Percentiles rank a stretch among this genome's conserved stretches.
Conservation (phyloP, 2,113 vertebrate genomes). For the Rhineura floridana region DNA sequence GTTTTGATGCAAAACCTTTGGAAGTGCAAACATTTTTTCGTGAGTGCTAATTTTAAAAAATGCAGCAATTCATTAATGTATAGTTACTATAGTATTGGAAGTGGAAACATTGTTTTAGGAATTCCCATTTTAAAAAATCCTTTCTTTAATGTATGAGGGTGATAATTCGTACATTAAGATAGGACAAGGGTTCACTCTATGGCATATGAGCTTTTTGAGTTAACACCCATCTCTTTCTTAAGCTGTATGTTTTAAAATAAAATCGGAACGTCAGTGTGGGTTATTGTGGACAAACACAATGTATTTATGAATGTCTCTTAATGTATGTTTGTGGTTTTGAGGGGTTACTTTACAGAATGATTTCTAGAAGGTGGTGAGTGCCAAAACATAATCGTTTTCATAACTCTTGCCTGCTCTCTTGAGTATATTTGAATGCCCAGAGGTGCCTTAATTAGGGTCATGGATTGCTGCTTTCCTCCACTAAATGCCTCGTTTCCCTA, state of each 20-base stretch:
- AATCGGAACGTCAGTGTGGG: neutral
- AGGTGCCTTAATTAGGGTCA: neutral
- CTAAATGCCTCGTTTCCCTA: neutral
- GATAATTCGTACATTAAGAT: neutral
- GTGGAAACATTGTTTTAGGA: too few species aligned
- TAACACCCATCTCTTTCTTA: neutral
- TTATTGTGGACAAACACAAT: neutral
- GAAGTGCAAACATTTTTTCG: neutral
- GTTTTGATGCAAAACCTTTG: neutral
- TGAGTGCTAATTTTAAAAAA: too few species aligned
- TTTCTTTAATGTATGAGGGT: neutral
- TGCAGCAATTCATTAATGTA: too few species aligned
- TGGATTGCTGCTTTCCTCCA: neutral
- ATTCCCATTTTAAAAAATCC: too few species aligned
- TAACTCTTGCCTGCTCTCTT: neutral
- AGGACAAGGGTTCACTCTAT: neutral
- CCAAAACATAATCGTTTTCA: neutral
- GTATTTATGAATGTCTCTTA: neutral
- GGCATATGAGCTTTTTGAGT: neutral
- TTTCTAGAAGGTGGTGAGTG: neutral
- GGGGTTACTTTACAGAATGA: constrained; percentile 28
- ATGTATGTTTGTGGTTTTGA: neutral
- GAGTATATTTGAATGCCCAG: neutral
- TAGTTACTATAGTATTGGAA: too few species aligned
- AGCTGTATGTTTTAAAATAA: neutral